Evolutionary conservation across 2,113 vertebrate genomes (phyloP), one percentile per base, ranked within the genome.

Genomic region (Cavia porcellus): DNA sequence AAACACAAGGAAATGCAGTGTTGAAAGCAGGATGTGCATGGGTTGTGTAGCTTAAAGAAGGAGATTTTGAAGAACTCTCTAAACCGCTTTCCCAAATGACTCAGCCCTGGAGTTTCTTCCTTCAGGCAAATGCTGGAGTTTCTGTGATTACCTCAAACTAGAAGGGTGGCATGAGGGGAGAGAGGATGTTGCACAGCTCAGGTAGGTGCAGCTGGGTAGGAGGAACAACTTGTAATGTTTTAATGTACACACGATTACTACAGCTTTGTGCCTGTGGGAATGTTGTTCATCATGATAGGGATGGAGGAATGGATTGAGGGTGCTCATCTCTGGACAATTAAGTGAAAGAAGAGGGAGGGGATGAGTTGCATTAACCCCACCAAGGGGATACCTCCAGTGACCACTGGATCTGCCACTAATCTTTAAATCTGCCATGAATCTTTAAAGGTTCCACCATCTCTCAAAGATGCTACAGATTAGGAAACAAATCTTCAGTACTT

Each of bases 11-110:
- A 90, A 45, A 62, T 7, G 57, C 88, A 64, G 66, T 52, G 55
- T 42, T 50, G 35, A 74, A 59, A 42, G 6, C 2, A 90, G 90
- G 66, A 70, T 89, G 42, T 50, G 38, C 1, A 72, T 84, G 45
- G 4, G 64, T 72, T 93, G 62, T 45, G 6, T 64, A 93, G 32
- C 32, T 81, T 77, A 89, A 52, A 52, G 50, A 92, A 55, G 64
- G 38, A 87, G 35, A 86, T 84, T 87, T 90, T 38, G 57, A 93
- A 95, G 50, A 83, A 79, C 11, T 81, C 25, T 81, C 55, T 50
- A 25, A 94, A 11, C 32, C 79, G 52, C 11, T 55, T 79, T 28
- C 20, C 9, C 38, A 17, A 50, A 70, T 42, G 11, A 19, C 17
- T 32, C 32, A 72, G 86, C 35, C 38, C 28, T 83, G 28, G 28